Evolutionary conservation across 2,888 invertebrate species (phyloP).

Genomic region (Eupithecia dodoneata): DNA sequence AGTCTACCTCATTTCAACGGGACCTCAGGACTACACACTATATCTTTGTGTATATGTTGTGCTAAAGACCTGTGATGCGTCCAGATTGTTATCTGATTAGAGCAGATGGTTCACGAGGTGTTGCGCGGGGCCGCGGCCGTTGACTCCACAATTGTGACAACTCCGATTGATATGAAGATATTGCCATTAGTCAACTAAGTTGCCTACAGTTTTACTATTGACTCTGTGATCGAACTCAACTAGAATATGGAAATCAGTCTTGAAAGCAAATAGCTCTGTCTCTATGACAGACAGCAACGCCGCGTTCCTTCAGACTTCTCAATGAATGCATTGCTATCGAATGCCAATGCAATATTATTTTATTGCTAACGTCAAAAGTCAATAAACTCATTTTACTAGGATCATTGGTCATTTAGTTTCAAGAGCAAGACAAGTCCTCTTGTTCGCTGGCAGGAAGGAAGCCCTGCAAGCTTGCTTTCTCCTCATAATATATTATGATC

Average conservation of each 20-base stretch:
- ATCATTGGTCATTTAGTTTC: background rate
- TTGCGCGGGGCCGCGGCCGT: background rate
- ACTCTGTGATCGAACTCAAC: background rate
- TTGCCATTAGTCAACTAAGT: background rate
- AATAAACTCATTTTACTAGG: constrained; percentile 6
- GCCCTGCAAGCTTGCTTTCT: background rate
- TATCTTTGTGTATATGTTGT: background rate
- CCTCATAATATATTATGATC: too few species aligned
- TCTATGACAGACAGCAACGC: background rate
- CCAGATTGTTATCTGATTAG: background rate
- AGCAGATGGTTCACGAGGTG: background rate
- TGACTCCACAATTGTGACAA: background rate
- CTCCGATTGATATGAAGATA: background rate
- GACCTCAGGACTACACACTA: background rate
- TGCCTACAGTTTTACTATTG: background rate
- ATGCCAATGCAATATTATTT: background rate
- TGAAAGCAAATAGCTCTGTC: background rate
- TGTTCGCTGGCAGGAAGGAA: background rate
- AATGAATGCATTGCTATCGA: background rate
- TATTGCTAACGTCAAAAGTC: background rate
- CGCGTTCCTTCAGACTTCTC: background rate
- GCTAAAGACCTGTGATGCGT: background rate
- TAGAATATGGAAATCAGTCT: background rate
- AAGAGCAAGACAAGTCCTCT: background rate
- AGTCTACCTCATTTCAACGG: background rate